Conservation (phyloP, 1,140 invertebrate species). For the Saxidomus purpurata region DNA sequence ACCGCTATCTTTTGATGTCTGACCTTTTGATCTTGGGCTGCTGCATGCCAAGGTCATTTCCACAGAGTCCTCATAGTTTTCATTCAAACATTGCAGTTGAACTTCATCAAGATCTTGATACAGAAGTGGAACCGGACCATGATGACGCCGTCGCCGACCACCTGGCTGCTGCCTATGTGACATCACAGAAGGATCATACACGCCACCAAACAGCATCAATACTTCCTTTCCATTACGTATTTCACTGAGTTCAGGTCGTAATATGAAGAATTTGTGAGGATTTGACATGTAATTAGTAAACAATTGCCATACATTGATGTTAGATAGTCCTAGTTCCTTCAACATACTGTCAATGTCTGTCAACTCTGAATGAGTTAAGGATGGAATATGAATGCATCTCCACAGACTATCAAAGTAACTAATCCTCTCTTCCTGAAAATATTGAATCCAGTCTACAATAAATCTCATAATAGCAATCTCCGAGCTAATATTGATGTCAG, state of each 20-base stretch:
- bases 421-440: neutral
- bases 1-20: neutral
- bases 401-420: neutral
- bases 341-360: neutral
- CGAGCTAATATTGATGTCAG: neutral
- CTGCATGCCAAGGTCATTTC: neutral
- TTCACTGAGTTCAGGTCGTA: neutral
- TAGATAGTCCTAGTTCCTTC: neutral
- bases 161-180: neutral
- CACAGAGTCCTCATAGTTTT: neutral
- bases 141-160: neutral
- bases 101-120: neutral
- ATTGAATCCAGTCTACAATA: neutral
- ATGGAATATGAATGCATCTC: neutral
- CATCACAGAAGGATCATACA: neutral
- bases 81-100: neutral
- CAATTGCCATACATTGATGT: neutral
- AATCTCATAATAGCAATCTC: neutral
- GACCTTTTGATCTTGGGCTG: neutral
- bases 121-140: neutral
- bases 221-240: conserved; percentile 3
- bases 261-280: neutral
- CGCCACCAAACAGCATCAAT: conserved; percentile 3
- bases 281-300: neutral
- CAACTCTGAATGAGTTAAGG: neutral